Conservation (phyloP, 2,797 vertebrate genomes). For the Phylloscopus collybita region DNA sequence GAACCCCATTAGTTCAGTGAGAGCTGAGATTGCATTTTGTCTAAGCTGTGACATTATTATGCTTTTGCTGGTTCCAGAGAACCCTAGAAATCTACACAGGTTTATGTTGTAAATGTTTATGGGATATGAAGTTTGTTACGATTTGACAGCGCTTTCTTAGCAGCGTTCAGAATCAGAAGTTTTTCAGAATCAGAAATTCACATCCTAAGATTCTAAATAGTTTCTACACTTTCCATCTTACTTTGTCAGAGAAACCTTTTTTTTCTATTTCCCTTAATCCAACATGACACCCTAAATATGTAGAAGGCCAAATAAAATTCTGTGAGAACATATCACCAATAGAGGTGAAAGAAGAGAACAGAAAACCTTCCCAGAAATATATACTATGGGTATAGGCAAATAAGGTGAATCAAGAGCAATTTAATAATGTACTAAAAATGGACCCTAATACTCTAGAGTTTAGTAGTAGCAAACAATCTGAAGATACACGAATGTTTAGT, state of each 20-base stretch:
- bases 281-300: accelerated
- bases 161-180: not conserved
- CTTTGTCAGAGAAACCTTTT: not conserved
- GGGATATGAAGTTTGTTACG: not conserved
- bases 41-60: not conserved
- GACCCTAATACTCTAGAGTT: not conserved
- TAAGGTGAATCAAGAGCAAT: not conserved
- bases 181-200: not conserved
- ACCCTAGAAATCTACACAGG: not conserved
- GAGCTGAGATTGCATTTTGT: not conserved
- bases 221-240: not conserved
- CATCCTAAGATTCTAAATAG: not conserved
- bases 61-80: not conserved
- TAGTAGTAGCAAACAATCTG: not conserved
- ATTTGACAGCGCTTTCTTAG: not conserved
- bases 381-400: not conserved
- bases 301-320: not conserved
- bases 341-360: accelerated
- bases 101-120: not conserved
- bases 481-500: not conserved
- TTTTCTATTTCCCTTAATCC: not conserved
- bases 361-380: not conserved
- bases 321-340: not conserved
- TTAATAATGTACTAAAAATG: not conserved
- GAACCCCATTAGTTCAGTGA: not conserved